Base-by-base conservation (phyloP, 2,888 invertebrate species). In the Monoplex corrugatus region DNA sequence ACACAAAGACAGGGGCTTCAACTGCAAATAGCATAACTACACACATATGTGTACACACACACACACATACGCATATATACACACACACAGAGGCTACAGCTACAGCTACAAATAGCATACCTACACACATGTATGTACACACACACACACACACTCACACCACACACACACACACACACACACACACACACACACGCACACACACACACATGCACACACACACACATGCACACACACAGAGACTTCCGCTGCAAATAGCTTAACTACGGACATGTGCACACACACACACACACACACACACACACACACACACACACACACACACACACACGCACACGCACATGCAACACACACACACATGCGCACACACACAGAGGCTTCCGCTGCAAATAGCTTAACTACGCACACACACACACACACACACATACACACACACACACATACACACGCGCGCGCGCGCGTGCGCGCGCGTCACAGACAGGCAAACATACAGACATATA, bases 301-400 rank as follows among this genome's bases (percentile, higher is more conserved):
- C 63, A 68, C 63, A 68, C 63, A 68, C 63, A 68, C 63, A 68
- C 63, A 68, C 63, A 68, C 63, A 68, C 63, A 68, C 63, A 68
- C 63, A 68, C 63, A 68, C 63, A 68, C 63, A 68, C 63, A 68
- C 63, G 28, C 63, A 68, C 63, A 68, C 63, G 28, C 63, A 68
- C 63, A 68, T 3, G 28, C 6, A 8, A 23, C 68, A n/a, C 68
- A 68, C 68, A n/a, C 68, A 68, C 23, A 23, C 5, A n/a, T n/a
- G 68, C 68, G 28, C 68, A 3, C 68, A 3, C 68, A 3, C 68
- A 2, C 68, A 3, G 28, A 3, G 28, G 1, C 1, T 0, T n/a
- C 23, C 68, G n/a, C 68, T 28, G 28, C n/a, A n/a, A n/a, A n/a
- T n/a, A n/a, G n/a, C 68, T 28, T n/a, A 68, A 23, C 23, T n/a